Evolutionary conservation across 2,797 vertebrate species (phyloP).

Genomic region (Molothrus aeneus): DNA sequence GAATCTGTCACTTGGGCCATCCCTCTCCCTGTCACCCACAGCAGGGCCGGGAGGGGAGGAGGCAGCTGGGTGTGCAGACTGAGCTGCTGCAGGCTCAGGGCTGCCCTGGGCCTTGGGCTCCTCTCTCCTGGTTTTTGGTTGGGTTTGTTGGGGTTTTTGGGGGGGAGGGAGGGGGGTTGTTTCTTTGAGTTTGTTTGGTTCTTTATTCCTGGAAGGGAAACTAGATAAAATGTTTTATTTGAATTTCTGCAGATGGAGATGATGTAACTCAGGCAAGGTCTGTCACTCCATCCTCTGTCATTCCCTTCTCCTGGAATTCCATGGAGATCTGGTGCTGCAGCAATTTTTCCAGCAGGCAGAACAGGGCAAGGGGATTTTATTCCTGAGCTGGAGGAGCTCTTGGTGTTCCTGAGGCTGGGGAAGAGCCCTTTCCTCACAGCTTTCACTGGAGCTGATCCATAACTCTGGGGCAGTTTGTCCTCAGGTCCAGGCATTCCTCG

Average conservation of each 20-base stretch:
- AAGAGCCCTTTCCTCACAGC: background rate
- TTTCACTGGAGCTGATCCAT: background rate
- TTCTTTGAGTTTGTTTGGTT: background rate
- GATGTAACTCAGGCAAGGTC: background rate
- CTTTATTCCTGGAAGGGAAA: background rate
- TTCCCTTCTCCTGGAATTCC: background rate
- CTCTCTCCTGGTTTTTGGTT: background rate
- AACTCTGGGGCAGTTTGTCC: background rate
- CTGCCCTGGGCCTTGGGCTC: background rate
- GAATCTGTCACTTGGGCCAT: background rate
- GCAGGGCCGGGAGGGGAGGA: background rate
- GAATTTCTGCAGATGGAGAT: background rate
- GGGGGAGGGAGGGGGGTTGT: background rate
- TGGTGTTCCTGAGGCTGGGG: background rate
- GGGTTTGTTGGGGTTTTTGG: too few relatives aligned
- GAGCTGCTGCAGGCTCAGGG: background rate
- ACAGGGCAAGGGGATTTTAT: background rate
- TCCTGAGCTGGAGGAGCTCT: background rate
- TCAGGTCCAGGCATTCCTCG: background rate
- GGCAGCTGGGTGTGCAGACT: background rate
- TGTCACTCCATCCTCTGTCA: background rate
- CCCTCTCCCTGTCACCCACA: background rate
- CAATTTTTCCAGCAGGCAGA: background rate
- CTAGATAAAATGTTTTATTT: background rate
- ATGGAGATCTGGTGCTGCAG: background rate